Conservation (phyloP, 2,113 vertebrate genomes). For the Xyrauchen texanus region DNA sequence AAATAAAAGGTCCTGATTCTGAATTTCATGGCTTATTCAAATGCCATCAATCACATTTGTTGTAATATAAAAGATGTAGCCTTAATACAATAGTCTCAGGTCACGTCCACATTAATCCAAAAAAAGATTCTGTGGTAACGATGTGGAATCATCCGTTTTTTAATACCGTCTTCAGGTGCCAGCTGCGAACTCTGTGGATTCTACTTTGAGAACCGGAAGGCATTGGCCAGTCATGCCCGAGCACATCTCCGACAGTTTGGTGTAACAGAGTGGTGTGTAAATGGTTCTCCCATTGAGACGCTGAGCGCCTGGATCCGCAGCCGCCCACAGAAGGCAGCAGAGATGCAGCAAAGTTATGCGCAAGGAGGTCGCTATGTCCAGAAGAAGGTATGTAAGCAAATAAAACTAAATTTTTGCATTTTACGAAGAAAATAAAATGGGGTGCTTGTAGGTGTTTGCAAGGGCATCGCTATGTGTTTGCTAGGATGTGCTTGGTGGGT, state of each 20-base stretch:
- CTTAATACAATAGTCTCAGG: no score
- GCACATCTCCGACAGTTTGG: conserved; percentile 95
- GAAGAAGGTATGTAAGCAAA: conserved; percentile 81
- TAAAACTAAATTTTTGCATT: not conserved
- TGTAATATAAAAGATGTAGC: no score
- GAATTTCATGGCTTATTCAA: no score
- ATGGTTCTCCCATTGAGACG: conserved; percentile 96
- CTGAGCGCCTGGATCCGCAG: conserved; percentile 97
- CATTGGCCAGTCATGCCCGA: conserved; percentile 90
- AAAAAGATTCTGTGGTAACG: no score
- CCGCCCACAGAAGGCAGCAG: conserved; percentile 86
- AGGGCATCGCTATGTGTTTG: no score
- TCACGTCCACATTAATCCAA: no score
- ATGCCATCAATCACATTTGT: no score
- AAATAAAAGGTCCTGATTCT: no score
- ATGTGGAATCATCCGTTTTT: no score
- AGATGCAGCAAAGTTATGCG: conserved; percentile 91
- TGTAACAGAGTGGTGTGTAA: conserved; percentile 96
- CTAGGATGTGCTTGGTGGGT: no score
- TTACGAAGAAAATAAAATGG: no score
- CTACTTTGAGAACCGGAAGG: conserved; percentile 96
- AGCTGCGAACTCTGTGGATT: conserved; percentile 95
- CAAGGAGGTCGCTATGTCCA: conserved; percentile 82
- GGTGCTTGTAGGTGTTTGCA: no score
- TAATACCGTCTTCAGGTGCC: conserved; percentile 69